Evolutionary conservation across 2,113 vertebrate species (phyloP).

Genomic region (Egretta garzetta): DNA sequence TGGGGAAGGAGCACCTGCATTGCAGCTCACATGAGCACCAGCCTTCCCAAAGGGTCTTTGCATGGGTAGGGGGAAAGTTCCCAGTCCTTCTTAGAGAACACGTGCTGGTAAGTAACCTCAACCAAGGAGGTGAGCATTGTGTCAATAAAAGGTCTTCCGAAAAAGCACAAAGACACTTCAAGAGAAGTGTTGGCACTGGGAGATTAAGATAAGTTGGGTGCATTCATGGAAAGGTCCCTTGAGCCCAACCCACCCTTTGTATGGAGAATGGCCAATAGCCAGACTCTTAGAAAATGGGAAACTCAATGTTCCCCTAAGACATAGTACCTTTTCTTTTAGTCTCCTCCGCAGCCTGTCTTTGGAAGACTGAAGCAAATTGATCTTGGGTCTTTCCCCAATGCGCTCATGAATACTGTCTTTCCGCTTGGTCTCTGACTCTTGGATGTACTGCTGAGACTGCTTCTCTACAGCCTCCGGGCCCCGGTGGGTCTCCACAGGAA

Average conservation of each 20-base stretch:
- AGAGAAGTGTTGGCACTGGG: background rate
- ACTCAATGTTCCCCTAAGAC: background rate
- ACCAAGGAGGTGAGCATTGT: background rate
- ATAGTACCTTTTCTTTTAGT: conserved; percentile 93
- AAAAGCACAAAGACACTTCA: background rate
- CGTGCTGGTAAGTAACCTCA: background rate
- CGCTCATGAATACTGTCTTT: conserved; percentile 75
- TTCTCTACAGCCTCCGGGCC: conserved; percentile 69
- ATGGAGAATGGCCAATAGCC: background rate
- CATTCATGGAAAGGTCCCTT: background rate
- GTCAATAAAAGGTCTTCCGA: background rate
- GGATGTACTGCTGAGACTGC: conserved; percentile 39
- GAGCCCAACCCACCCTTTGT: background rate
- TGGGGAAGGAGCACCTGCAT: background rate
- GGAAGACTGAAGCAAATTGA: conserved; percentile 93
- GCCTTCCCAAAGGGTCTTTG: background rate
- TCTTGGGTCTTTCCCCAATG: conserved; percentile 79
- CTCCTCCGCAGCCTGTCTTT: conserved; percentile 94
- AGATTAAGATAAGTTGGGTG: background rate
- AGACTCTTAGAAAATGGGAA: background rate
- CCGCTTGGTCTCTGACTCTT: conserved; percentile 70
- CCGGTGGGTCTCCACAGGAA: conserved; percentile 51
- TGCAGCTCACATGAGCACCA: fast-evolving
- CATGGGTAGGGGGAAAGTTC: background rate
- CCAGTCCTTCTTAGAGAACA: background rate